Evolutionary conservation across 2,888 invertebrate genomes (phyloP).

Genomic region (Scaeva pyrastri): DNA sequence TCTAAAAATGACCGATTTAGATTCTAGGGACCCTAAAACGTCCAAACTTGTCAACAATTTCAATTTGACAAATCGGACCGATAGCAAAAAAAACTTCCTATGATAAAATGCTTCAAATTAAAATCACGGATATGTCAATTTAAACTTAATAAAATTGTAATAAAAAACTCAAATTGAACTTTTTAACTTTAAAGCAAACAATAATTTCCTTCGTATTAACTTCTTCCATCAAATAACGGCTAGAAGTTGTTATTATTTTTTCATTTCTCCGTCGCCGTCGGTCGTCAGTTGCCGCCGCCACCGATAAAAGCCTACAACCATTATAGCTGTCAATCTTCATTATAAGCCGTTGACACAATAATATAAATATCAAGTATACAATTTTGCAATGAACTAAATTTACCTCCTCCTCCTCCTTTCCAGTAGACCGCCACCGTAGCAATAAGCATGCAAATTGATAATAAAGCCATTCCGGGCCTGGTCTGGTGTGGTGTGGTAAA

Average conservation of each 20-base stretch:
- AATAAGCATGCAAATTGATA: slow-evolving; percentile 63
- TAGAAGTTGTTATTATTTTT: background rate
- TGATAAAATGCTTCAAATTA: too few relatives aligned
- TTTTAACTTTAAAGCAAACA: background rate
- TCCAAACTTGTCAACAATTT: too few relatives aligned
- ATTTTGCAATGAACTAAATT: slow-evolving; percentile 9
- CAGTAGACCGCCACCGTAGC: background rate
- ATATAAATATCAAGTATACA: slow-evolving; percentile 7
- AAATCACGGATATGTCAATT: too few relatives aligned
- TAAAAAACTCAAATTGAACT: too few relatives aligned
- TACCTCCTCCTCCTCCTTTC: slow-evolving; percentile 13
- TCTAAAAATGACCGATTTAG: too few relatives aligned
- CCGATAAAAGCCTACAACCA: background rate
- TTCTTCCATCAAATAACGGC: slow-evolving; percentile 2
- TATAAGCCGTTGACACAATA: slow-evolving; percentile 40
- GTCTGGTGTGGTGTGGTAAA: background rate
- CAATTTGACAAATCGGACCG: too few relatives aligned
- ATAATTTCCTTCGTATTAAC: background rate
- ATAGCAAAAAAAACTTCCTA: too few relatives aligned
- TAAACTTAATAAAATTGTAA: too few relatives aligned
- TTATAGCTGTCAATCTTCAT: slow-evolving; percentile 27
- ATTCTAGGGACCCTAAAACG: too few relatives aligned
- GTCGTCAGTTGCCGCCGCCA: background rate
- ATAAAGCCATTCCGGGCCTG: slow-evolving; percentile 56
- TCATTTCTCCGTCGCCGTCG: background rate